phyloP scores from a whole-genome alignment of 2,888 invertebrate species.

The Eudasyphora cyanicolor region DNA sequence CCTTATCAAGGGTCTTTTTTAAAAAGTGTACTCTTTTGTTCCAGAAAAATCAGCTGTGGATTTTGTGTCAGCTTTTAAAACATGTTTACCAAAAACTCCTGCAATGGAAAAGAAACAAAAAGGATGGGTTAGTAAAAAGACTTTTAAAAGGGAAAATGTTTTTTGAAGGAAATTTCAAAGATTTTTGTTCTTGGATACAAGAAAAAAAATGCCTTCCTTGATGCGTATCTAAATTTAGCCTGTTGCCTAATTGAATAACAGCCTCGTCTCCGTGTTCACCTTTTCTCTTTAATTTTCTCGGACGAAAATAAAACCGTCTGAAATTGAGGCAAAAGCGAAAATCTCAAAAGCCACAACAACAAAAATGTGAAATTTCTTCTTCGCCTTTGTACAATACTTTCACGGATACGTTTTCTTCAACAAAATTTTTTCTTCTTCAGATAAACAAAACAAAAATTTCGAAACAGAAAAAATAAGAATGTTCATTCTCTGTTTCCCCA shows the following conservation, averaged over 20 bases:
- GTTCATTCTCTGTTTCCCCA: slow-evolving; percentile 15
- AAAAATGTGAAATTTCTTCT: slow-evolving; percentile 21
- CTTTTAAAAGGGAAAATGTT: neutral
- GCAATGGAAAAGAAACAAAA: slow-evolving; percentile 65
- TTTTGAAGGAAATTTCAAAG: neutral
- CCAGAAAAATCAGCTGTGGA: slow-evolving; percentile 25
- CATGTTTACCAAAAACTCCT: slow-evolving; percentile 71
- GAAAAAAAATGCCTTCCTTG: slow-evolving; percentile 34
- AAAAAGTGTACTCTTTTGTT: slow-evolving; percentile 8
- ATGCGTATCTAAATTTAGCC: slow-evolving; percentile 48
- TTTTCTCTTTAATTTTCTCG: slow-evolving; percentile 20
- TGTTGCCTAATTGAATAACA: slow-evolving; percentile 27
- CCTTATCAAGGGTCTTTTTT: slow-evolving; percentile 40
- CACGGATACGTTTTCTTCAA: slow-evolving; percentile 30
- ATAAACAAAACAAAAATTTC: slow-evolving; percentile 30
- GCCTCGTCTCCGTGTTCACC: slow-evolving; percentile 29
- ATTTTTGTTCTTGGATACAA: slow-evolving; percentile 21
- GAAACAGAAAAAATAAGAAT: neutral
- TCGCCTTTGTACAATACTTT: slow-evolving; percentile 9
- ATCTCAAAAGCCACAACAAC: slow-evolving; percentile 11
- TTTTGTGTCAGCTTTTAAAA: slow-evolving; percentile 56
- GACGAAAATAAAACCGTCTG: slow-evolving; percentile 53
- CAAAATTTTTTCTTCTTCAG: neutral
- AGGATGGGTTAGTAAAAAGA: slow-evolving; percentile 35
- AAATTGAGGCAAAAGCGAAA: slow-evolving; percentile 15